Evolutionary conservation across 2,888 invertebrate genomes (phyloP), one percentile per base, ranked within the genome.

Genomic region (Trissoscelio sp.): DNA sequence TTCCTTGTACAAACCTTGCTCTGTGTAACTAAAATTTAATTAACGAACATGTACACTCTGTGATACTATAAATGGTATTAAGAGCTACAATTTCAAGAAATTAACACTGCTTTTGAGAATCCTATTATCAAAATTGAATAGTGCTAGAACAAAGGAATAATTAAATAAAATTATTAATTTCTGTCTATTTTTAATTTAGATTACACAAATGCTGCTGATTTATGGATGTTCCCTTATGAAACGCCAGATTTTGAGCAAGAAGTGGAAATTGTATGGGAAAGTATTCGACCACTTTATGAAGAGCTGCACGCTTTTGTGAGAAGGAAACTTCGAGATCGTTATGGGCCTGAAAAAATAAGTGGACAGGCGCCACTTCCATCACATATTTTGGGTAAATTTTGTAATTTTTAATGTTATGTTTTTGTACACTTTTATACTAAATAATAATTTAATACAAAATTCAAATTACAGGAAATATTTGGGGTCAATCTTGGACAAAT

Each of bases 161-260:
- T 14, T 16, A 14, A 3, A 42, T 16, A 42, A 42, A 42, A 16
- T 5, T 16, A 42, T 9, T 6, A 42, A 12, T 14, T n/a, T 42
- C 0, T 42, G 6, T 14, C 24, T 48, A 20, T 16, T 64, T 44
- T n/a, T n/a, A n/a, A n/a, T 46, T 2, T 12, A 97, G 98, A 97
- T 92, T 97, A 97, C 85, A 95, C 95, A 0, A 96, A 97, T 87
- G 96, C 96, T 0, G 96, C 97, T 0, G 96, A 96, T 28, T 96
- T 96, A 88, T 98, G 98, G 97, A 95, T 96, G 92, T 95, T 96
- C 87, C 95, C 95, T 0, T 98, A 97, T 88, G 97, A 97, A 87
- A 95, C 95, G 0, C 92, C 93, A 0, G 94, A 95, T 75, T 95
- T 98, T 88, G 94, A 95, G 64, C 92, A 95, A 77, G 97, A 97